Evolutionary conservation across 2,888 invertebrate species (phyloP).

Genomic region (Chrysomela aeneicollis): DNA sequence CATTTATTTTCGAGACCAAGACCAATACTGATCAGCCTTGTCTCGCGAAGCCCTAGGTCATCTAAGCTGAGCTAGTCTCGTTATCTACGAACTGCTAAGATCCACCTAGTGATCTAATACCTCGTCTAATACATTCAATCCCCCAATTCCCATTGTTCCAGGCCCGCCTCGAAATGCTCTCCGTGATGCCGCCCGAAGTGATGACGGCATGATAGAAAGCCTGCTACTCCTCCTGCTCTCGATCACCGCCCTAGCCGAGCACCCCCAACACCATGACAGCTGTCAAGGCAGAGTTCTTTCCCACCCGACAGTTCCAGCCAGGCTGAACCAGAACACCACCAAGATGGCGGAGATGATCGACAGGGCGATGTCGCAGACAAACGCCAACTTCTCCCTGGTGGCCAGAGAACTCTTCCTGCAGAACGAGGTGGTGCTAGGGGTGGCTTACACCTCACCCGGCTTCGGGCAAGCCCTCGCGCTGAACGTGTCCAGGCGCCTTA

Average conservation of each 20-base stretch:
- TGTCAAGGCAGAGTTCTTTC: constrained; percentile 54
- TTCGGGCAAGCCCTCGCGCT: constrained; percentile 50
- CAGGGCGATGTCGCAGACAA: constrained; percentile 37
- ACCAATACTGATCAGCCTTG: too few relatives aligned
- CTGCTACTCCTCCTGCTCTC: constrained; percentile 60
- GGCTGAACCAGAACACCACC: constrained; percentile 52
- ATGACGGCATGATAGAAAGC: constrained; percentile 60
- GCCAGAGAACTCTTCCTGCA: constrained; percentile 64
- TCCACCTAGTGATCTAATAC: too few relatives aligned
- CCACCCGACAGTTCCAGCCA: constrained; percentile 55
- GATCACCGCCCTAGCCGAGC: constrained; percentile 63
- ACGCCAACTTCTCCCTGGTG: constrained; percentile 44
- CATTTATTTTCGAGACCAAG: too few relatives aligned
- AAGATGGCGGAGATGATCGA: constrained; percentile 45
- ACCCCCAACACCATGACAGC: constrained; percentile 53
- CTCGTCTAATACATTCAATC: too few relatives aligned
- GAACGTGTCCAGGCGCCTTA: constrained; percentile 51
- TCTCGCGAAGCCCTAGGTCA: too few relatives aligned
- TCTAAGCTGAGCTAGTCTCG: too few relatives aligned
- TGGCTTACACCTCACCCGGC: constrained; percentile 57
- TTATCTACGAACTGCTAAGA: too few relatives aligned
- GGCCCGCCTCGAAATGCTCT: constrained; percentile 45
- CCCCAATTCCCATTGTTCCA: constrained; percentile 43
- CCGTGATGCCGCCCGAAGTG: constrained; percentile 43
- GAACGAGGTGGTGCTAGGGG: constrained; percentile 58